Evolutionary conservation across 2,113 vertebrate genomes (phyloP), one percentile per base, ranked within the genome.

Genomic region (Pseudorasbora parva): DNA sequence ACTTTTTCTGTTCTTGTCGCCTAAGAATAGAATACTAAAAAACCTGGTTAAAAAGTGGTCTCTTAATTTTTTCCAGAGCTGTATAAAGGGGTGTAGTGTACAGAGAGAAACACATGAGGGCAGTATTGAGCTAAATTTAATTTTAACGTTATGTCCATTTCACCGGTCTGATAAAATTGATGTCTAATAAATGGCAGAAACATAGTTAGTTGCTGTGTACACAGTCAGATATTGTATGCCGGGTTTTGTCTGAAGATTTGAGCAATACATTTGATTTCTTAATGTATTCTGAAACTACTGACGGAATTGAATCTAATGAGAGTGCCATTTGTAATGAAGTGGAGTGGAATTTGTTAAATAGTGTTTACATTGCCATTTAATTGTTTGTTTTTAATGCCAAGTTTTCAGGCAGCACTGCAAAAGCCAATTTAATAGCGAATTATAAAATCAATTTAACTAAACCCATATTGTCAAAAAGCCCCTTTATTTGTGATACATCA

Each of bases 71-170:
- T n/a, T n/a, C n/a, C n/a, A n/a, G n/a, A n/a, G n/a, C n/a, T n/a
- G n/a, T 72, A 2, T 72, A 49, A 30, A 14, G 17, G 30, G 57
- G 45, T 54, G 27, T 76, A 75, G n/a, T 86, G 37, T 54, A 81
- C 43, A 5, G 56, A 47, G 17, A 12, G 3, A 14, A 54, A 76
- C 83, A 87, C 83, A 60, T 19, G 86, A 80, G 83, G 75, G 68
- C 75, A 75, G 80, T 79, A 60, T 87, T 82, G 37, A 74, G 49
- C 27, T 59, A 21, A 2, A 54, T 57, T 4, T 25, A 1, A 49
- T 49, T 7, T 73, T 9, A 73, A 49, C 12, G 1, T 25, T 14
- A 8, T 45, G 7, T 59, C 27, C 3, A 4, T 33, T 57, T 57
- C 9, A 21, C 8, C 0, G 30, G 37, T 30, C 74, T 33, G 9